Conservation (phyloP, 2,113 vertebrate species). For the Pitta sordida region DNA sequence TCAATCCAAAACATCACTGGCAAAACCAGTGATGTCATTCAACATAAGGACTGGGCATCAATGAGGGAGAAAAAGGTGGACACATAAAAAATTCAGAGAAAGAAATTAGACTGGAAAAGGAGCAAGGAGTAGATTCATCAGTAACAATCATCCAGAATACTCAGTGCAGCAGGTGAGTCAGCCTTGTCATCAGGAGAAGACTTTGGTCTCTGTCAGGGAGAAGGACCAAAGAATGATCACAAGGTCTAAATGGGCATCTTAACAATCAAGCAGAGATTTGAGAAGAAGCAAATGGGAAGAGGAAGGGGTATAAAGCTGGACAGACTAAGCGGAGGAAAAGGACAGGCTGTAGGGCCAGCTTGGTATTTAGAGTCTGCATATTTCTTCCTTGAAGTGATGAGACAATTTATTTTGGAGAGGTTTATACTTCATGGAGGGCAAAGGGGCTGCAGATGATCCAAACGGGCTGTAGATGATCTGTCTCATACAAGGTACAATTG, state of each 20-base stretch:
- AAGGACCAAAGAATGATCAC: neutral
- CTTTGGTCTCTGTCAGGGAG: neutral
- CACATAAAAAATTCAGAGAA: neutral
- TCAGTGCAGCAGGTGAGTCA: neutral
- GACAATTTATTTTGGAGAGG: neutral
- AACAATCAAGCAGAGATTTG: neutral
- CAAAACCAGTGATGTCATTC: neutral
- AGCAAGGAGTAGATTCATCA: neutral
- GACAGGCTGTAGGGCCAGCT: neutral
- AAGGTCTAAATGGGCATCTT: neutral
- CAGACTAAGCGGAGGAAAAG: neutral
- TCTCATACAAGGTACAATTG: neutral
- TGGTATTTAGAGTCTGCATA: neutral
- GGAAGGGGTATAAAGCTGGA: neutral
- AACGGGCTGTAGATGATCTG: neutral
- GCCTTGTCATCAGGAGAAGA: neutral
- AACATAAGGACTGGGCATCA: neutral
- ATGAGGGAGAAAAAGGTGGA: neutral
- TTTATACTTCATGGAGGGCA: neutral
- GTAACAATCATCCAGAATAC: neutral
- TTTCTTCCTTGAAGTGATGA: neutral
- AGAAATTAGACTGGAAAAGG: neutral
- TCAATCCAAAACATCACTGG: neutral
- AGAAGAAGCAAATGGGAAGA: neutral
- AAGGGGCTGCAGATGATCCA: neutral